Evolutionary conservation across 2,113 vertebrate species (phyloP), one percentile per base, ranked within the genome.

Genomic region (Ammodytes dubius): DNA sequence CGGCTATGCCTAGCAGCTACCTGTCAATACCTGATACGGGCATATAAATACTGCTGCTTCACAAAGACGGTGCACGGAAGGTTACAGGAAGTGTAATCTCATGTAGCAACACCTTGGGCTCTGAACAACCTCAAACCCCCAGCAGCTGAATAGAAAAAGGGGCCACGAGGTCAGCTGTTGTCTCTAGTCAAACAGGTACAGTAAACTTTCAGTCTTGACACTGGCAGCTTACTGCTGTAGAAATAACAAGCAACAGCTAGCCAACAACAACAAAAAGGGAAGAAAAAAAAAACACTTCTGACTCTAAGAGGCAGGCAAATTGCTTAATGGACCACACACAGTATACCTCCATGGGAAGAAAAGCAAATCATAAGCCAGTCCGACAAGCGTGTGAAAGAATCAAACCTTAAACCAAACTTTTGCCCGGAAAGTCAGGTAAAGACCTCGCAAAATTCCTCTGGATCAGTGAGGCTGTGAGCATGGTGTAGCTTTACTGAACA

Each of bases 1-100:
- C 58, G 81, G 66, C 70, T 47, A 37, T 64, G 83, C 84, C 88
- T 77, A 83, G 56, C 57, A 8, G 74, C 87, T 88, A 89, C 92
- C 88, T 90, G 88, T 91, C 93, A 91, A 89, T 93, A 93, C 77
- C 78, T 90, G 87, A 90, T 88, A 85, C 76, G 81, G 77, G 90
- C 68, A 87, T 88, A 64, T 88, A 64, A 88, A 88, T 53, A 82
- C 68, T 43, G 50, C 86, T 78, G 70, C 81, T 79, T 50, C 52
- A 85, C 86, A 83, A 77, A 77, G 80, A 73, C 19, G 0, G 63
- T 52, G 47, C 74, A 70, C 37, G 3, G 61, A 86, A 79, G 79
- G 80, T 87, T 81, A 79, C 63, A 78, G 76, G 75, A 86, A 86
- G 70, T 64, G 49, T 66, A 82, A 87, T 75, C 75, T 82, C 61